A percentile compares a stretch with the other conserved stretches of the same genome.
Conservation (phyloP, 2,113 vertebrate genomes). For the Argyrosomus japonicus region DNA sequence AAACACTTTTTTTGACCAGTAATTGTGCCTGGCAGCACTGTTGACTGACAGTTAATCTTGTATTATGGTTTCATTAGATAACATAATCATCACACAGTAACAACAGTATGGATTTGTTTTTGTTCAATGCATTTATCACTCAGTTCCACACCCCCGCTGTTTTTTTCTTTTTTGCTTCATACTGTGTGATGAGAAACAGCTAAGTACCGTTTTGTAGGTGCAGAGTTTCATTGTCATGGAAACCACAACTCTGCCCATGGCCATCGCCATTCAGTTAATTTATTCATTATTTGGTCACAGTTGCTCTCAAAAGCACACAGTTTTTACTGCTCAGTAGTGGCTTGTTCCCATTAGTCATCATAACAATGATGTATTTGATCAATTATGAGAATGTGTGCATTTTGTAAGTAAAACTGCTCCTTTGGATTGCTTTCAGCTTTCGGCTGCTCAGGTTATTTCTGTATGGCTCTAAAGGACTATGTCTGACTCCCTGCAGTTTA, state of each 20-base stretch:
- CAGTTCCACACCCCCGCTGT: constrained; percentile 6
- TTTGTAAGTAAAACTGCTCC: neutral
- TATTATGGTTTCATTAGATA: constrained; percentile 46
- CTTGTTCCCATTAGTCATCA: constrained; percentile 35
- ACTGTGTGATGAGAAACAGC: constrained; percentile 42
- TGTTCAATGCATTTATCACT: constrained; percentile 32
- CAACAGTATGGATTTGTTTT: constrained; percentile 45
- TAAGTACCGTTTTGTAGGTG: constrained; percentile 54
- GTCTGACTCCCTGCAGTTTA: constrained; percentile 7
- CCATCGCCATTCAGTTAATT: constrained; percentile 54
- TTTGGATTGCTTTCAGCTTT: constrained; percentile 18
- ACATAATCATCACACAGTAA: constrained; percentile 26
- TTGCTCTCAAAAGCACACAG: constrained; percentile 36
- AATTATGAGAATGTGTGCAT: neutral
- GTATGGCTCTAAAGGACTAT: constrained; percentile 3
- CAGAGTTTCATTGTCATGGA: constrained; percentile 72
- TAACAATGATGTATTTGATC: constrained; percentile 17
- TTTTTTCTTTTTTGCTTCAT: constrained; percentile 1
- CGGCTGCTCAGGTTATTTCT: constrained; percentile 27
- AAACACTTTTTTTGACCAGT: constrained; percentile 34
- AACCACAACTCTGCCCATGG: constrained; percentile 68
- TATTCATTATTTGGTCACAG: constrained; percentile 65
- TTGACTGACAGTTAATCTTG: constrained; percentile 40
- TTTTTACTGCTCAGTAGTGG: constrained; percentile 24
- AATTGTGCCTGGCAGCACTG: constrained; percentile 44